These are phyloP conservation scores for Rhyacophila evoluta DNA, from an alignment of 2,888 invertebrate genomes.

Conservation along the genomic window DNA sequence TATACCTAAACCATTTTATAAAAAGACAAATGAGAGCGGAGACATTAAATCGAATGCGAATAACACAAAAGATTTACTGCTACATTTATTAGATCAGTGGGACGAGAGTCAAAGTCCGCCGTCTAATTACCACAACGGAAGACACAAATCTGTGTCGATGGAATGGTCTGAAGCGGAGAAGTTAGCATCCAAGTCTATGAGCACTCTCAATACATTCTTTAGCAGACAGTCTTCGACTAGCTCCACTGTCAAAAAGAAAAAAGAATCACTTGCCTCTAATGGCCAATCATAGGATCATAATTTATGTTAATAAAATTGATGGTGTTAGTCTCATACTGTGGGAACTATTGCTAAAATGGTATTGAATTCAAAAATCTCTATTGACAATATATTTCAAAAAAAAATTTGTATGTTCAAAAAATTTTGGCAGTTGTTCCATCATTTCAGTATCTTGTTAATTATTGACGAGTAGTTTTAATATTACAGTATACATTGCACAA, in stretches of 20 bases:
- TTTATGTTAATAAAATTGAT: background rate
- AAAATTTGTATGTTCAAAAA: no score
- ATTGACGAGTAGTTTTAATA: background rate
- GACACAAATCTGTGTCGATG: conserved; percentile 80
- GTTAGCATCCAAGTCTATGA: conserved; percentile 82
- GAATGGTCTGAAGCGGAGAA: conserved; percentile 82
- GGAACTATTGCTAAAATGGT: background rate
- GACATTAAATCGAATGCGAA: conserved; percentile 72
- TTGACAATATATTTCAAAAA: no score
- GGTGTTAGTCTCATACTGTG: background rate
- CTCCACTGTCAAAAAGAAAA: conserved; percentile 64
- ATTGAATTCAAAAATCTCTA: no score
- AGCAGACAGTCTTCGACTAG: conserved; percentile 73
- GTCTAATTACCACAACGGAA: conserved; percentile 68
- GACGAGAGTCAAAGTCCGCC: conserved; percentile 72
- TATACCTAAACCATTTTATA: conserved; percentile 62
- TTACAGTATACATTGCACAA: background rate
- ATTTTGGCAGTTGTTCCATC: background rate
- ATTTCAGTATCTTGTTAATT: background rate
- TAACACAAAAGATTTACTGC: conserved; percentile 80
- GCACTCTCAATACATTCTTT: conserved; percentile 84
- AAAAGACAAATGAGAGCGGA: conserved; percentile 59
- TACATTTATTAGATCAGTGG: conserved; percentile 83
- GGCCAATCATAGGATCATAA: conserved; percentile 12
- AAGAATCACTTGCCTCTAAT: conserved; percentile 57